Evolutionary conservation across 2,113 vertebrate genomes (phyloP), one percentile per base, ranked within the genome.

Genomic region (Melanerpes formicivorus): DNA sequence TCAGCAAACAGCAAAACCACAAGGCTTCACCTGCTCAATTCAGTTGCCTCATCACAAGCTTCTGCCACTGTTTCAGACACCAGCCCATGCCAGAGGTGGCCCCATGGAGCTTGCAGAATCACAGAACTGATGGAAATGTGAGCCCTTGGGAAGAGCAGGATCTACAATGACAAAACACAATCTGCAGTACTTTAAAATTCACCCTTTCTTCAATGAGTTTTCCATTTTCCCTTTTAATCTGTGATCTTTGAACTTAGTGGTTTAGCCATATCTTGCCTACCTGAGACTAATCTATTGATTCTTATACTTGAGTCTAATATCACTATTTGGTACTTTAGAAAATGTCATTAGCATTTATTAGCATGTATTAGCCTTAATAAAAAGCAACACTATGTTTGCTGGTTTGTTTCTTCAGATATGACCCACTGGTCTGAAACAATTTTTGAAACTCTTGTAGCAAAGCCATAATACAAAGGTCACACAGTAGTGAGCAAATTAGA

Each of bases 351-450:
- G 80, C 77, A 93, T 78, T 60, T 59, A 95, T 97, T 97, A 97
- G 30, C 84, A 96, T 97, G 76, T 66, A 94, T 96, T 95, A 95
- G 48, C 34, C 80, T 91, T 94, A 94, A 95, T 91, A 93, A 95
- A 96, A 91, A 93, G 27, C 78, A 91, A 80, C 40, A 63, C 64
- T 86, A 15, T 87, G 60, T 96, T 92, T 88, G 44, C 13, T 94
- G 44, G 62, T 95, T 92, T 94, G 18, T 90, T 96, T 55, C 83
- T 92, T 91, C 73, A 80, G 92, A 83, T 82, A 64, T 25, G 75
- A 96, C 79, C 78, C 83, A 95, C 34, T 96, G 79, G 80, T 87
- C 92, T 75, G 72, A 92, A 96, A 93, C 77, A 70, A 76, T 58
- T 94, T 96, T 94, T 86, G 75, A 95, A 96, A 77, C 69, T 86